A percentile compares a stretch with the other conserved stretches of the same genome.
phyloP scores from a whole-genome alignment of 2,888 invertebrate genomes.

The Incurvaria masculella region DNA sequence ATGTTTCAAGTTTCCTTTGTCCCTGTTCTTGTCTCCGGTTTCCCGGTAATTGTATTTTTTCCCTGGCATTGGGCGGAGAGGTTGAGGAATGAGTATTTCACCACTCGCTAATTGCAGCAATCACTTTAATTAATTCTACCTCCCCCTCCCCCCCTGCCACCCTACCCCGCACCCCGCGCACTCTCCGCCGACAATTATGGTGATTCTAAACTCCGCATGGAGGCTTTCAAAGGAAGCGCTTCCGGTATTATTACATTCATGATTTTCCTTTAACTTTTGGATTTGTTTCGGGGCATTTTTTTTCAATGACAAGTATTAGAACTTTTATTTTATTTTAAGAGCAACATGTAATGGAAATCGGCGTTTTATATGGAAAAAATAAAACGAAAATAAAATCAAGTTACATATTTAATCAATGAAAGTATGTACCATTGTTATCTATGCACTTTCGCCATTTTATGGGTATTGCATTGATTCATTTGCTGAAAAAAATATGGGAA shows the following conservation, averaged over 20 bases:
- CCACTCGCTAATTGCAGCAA: constrained; percentile 55
- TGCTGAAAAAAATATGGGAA: no score
- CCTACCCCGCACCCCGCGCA: background rate
- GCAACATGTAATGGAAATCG: no score
- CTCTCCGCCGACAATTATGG: background rate
- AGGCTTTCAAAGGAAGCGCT: background rate
- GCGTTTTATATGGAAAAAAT: no score
- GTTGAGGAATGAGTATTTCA: constrained; percentile 52
- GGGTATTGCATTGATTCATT: no score
- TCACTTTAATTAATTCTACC: constrained; percentile 38
- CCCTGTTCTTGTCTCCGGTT: background rate
- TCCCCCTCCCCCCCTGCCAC: background rate
- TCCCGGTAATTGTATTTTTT: background rate
- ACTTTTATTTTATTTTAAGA: no score
- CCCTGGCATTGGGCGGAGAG: constrained; percentile 24
- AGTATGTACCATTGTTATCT: no score
- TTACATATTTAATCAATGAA: no score
- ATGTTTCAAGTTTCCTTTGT: background rate
- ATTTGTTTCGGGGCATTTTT: no score
- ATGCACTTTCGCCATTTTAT: no score
- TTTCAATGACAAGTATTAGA: no score
- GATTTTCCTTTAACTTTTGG: background rate
- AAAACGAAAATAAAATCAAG: no score
- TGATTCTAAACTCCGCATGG: background rate
- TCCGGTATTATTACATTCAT: background rate